Conservation (phyloP, 2,113 vertebrate species). For the Urocitellus parryii region DNA sequence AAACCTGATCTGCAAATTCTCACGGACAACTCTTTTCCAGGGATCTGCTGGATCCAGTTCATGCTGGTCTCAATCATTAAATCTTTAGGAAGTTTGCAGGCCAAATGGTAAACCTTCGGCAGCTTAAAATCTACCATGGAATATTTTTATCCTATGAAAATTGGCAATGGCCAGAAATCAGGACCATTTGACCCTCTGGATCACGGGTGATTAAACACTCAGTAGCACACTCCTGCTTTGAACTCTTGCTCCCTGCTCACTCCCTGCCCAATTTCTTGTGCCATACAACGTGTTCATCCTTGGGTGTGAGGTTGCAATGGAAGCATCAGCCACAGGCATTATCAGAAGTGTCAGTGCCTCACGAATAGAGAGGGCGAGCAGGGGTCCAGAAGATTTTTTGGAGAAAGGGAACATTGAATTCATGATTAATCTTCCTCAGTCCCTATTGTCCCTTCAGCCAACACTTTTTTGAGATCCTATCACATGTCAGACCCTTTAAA, state of each 20-base stretch:
- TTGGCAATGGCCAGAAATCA: neutral
- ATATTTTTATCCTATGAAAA: neutral
- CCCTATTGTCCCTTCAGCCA: neutral
- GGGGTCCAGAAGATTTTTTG: neutral
- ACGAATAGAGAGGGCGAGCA: neutral
- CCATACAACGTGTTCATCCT: neutral
- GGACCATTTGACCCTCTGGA: neutral
- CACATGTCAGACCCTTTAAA: neutral
- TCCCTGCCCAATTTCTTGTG: neutral
- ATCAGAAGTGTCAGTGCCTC: neutral
- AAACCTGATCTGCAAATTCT: neutral
- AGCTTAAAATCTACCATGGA: neutral
- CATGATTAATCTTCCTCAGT: neutral
- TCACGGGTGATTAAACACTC: neutral
- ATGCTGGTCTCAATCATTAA: neutral
- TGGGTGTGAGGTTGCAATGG: neutral
- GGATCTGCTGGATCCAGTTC: neutral
- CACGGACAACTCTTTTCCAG: neutral
- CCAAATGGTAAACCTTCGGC: neutral
- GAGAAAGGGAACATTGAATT: neutral
- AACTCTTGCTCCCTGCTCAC: neutral
- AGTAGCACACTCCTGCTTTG: neutral
- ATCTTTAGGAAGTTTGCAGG: neutral
- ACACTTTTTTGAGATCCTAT: neutral
- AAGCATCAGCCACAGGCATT: neutral